Evolutionary conservation across 2,888 invertebrate species (phyloP).

Genomic region (Chymomyza caudatula): DNA sequence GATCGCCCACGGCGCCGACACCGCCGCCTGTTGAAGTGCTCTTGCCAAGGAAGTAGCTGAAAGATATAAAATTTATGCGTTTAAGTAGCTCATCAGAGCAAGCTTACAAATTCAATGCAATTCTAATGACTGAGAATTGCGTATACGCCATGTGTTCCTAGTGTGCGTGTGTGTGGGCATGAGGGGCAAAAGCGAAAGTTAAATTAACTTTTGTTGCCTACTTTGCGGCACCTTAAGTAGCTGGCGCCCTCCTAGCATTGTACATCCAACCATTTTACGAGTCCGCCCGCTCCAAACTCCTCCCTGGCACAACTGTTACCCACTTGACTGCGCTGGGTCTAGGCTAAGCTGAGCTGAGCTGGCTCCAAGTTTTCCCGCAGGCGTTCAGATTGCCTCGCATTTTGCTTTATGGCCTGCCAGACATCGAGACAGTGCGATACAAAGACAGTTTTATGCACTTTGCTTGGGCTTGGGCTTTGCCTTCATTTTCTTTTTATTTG

Average conservation of each 20-base stretch:
- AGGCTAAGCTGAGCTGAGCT: neutral
- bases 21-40: constrained; percentile 43
- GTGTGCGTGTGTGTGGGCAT: neutral
- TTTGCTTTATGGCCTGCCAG: neutral
- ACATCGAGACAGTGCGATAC: neutral
- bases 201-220: constrained; percentile 43
- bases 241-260: neutral
- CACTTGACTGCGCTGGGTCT: neutral
- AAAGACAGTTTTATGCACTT: neutral
- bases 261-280: neutral
- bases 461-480: neutral
- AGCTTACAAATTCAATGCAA: constrained; percentile 48
- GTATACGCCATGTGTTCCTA: neutral
- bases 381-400: neutral
- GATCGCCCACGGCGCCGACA: constrained; percentile 46
- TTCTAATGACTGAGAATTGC: constrained; percentile 34
- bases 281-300: too few species aligned
- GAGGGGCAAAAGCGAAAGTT: neutral
- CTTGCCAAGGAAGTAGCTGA: constrained; percentile 53
- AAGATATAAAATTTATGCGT: constrained; percentile 8
- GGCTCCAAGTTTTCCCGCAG: neutral
- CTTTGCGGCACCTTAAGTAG: constrained; percentile 24
- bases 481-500: neutral
- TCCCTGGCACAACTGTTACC: neutral
- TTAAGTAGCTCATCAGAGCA: constrained; percentile 19